Conservation (phyloP, 2,888 invertebrate genomes). For the Eucriotettix oculatus region DNA sequence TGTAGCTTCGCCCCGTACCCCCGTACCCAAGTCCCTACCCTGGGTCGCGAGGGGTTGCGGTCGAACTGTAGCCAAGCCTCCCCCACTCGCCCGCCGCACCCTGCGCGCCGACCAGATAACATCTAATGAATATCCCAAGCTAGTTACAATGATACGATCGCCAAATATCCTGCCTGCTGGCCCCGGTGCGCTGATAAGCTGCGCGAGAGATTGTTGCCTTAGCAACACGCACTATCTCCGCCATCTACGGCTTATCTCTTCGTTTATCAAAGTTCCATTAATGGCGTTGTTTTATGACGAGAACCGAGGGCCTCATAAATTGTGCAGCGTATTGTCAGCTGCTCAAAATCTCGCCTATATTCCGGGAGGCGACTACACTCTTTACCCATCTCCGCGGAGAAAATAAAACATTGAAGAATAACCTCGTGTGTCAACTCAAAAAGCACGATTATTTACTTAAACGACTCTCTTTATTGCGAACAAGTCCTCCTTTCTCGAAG, state of each 20-base stretch:
- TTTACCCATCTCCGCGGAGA: too few relatives aligned
- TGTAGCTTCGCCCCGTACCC: too few relatives aligned
- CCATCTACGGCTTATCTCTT: slow-evolving; percentile 7
- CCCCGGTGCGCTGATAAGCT: slow-evolving; percentile 10
- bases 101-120: slow-evolving; percentile 5
- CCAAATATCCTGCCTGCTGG: slow-evolving; percentile 17
- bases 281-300: slow-evolving; percentile 8
- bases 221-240: slow-evolving; percentile 8
- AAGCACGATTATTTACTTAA: too few relatives aligned
- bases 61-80: too few relatives aligned
- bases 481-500: too few relatives aligned
- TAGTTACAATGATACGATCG: slow-evolving; percentile 14
- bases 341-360: background rate
- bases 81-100: background rate
- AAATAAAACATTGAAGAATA: too few relatives aligned
- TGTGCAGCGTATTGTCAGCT: slow-evolving; percentile 6
- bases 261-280: slow-evolving; percentile 10
- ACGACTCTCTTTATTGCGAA: too few relatives aligned
- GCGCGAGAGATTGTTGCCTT: slow-evolving; percentile 10
- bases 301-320: slow-evolving; percentile 1
- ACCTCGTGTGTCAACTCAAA: too few relatives aligned
- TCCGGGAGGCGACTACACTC: too few relatives aligned
- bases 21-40: too few relatives aligned
- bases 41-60: too few relatives aligned
- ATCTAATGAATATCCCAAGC: slow-evolving; percentile 15